Evolutionary conservation across 2,113 vertebrate genomes (phyloP), one percentile per base, ranked within the genome.

Genomic region (Muntiacus muntjak): DNA sequence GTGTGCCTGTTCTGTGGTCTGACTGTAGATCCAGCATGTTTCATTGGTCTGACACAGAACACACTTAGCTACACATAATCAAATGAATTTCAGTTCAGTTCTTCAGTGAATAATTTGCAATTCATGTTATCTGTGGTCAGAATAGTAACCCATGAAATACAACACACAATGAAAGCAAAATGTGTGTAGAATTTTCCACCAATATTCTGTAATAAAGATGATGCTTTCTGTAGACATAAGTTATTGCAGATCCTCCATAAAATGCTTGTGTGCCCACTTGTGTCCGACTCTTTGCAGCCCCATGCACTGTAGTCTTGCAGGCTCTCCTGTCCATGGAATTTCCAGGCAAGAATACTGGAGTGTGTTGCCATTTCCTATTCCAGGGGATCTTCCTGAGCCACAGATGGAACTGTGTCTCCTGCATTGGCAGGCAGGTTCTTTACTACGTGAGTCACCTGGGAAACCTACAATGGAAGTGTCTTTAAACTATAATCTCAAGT

Each of bases 401-500:
- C n/a, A 12, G n/a, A 40, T 40, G 5, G n/a, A 74, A 74, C 19
- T 36, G 67, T 40, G 5, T 40, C 19, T 71, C 5, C n/a, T 40
- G 67, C n/a, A 40, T 1, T 23, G 67, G 19, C n/a, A 40, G 67
- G 67, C n/a, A 40, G 67, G 67, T 40, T 74, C 67, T 74, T 40
- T 40, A 74, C 19, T 21, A 74, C 0, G 9, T 74, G 36, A 74
- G 19, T 74, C n/a, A 74, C n/a, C 0, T 58, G 2, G 67, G 67
- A 40, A 71, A 40, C n/a, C 36, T 21, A 23, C 58, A 52, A 25
- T 17, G 58, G 23, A 9, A 79, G 11, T 92, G 15, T 12, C 58
- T 96, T 96, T 95, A 89, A 96, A 93, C 81, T n/a, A n/a, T 57
- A 45, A 4, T 91, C 36, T 87, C 67, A 87, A 89, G n/a, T 54